Conservation (phyloP, 2,888 invertebrate genomes). For the Petrolisthes cinctipes region DNA sequence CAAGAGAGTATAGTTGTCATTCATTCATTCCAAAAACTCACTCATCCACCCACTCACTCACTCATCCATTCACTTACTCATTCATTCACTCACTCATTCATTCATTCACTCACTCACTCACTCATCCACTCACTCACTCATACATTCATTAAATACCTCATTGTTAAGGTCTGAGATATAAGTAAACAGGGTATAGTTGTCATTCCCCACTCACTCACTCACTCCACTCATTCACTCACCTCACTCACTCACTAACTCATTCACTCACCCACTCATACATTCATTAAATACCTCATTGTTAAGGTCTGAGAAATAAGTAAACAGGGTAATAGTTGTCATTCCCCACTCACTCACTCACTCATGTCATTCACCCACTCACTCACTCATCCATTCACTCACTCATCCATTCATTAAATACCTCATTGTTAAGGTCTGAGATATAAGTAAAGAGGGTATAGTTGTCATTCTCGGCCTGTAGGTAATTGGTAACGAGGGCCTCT, state of each 20-base stretch:
- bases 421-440: conserved; percentile 63
- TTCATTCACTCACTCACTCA: not conserved
- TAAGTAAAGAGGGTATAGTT: conserved; percentile 64
- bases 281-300: no score
- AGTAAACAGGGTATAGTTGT: not conserved
- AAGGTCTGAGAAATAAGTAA: no score
- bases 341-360: not conserved
- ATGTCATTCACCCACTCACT: not conserved
- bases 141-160: no score
- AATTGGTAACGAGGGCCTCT: conserved; percentile 56
- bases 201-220: not conserved
- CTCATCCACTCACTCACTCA: no score
- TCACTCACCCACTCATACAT: not conserved
- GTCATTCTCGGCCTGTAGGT: conserved; percentile 63
- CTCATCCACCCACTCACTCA: not conserved
- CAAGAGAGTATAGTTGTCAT: not conserved
- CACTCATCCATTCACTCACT: not conserved
- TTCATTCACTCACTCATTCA: not conserved
- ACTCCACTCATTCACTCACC: not conserved
- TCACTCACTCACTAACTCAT: not conserved
- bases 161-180: no score
- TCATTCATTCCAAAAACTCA: not conserved
- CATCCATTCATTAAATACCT: conserved; percentile 37
- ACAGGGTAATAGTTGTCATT: not conserved
- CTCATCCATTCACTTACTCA: no score